Conservation (phyloP, 2,113 vertebrate species). For the Psephotus haematonotus region DNA sequence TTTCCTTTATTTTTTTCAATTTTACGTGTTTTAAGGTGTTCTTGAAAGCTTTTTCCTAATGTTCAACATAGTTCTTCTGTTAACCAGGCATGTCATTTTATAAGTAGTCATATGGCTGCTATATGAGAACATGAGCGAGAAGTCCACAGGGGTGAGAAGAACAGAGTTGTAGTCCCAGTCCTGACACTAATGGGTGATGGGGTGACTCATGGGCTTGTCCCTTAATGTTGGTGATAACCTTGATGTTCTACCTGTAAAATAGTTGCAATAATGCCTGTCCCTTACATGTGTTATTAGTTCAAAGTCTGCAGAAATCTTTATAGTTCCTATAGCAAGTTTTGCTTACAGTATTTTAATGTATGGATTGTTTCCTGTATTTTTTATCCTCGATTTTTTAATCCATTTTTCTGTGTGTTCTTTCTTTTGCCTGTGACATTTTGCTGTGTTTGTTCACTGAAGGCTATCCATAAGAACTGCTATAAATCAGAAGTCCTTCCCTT, state of each 20-base stretch:
- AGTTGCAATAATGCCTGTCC: neutral
- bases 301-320: neutral
- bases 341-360: neutral
- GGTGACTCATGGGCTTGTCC: neutral
- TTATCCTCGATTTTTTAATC: neutral
- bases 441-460: neutral
- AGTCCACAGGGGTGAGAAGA: neutral
- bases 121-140: neutral
- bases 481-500: neutral
- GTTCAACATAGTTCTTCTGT: neutral
- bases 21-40: neutral
- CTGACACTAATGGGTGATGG: neutral
- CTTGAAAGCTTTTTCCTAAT: neutral
- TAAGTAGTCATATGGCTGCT: neutral
- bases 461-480: neutral
- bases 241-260: neutral
- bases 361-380: neutral
- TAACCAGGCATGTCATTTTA: neutral
- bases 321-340: neutral
- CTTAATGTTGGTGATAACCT: neutral
- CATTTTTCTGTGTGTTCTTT: neutral
- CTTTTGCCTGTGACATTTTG: neutral
- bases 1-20: neutral
- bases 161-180: neutral
- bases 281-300: neutral